These are phyloP conservation scores for Machaerirhynchus nigripectus DNA, from an alignment of 2,113 vertebrate genomes.

Conservation along the genomic window DNA sequence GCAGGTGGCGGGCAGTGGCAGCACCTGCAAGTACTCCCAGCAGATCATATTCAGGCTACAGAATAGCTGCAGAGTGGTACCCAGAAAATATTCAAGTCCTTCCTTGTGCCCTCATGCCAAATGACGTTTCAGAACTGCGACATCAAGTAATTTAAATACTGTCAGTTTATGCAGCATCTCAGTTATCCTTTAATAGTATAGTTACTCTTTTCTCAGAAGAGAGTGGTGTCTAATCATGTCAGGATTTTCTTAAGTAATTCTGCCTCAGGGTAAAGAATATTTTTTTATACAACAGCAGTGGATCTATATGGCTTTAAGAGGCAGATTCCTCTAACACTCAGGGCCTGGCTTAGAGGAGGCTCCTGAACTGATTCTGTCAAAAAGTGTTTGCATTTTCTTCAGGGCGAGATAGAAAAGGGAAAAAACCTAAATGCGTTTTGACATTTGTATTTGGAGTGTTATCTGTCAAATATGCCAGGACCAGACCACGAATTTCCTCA, in stretches of 20 bases:
- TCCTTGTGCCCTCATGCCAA: neutral
- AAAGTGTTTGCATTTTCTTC: slow-evolving; percentile 72
- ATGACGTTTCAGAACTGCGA: neutral
- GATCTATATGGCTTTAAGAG: slow-evolving; percentile 64
- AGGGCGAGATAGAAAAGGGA: slow-evolving; percentile 25
- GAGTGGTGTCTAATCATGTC: slow-evolving; percentile 45
- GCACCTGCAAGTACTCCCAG: neutral
- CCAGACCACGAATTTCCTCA: slow-evolving; percentile 39
- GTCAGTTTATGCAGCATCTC: slow-evolving; percentile 18
- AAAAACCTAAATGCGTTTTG: slow-evolving; percentile 70
- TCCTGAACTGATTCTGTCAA: slow-evolving; percentile 83
- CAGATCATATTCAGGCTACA: neutral
- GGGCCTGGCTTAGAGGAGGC: slow-evolving; percentile 71
- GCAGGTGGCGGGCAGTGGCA: neutral
- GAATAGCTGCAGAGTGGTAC: neutral
- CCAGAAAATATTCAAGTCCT: neutral
- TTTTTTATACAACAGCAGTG: slow-evolving; percentile 32
- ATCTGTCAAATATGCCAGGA: slow-evolving; percentile 63
- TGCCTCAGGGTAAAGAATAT: neutral
- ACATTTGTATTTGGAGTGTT: slow-evolving; percentile 70
- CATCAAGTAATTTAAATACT: neutral
- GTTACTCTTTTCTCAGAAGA: slow-evolving; percentile 27
- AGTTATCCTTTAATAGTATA: slow-evolving; percentile 33
- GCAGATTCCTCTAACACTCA: slow-evolving; percentile 61
- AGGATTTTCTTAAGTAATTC: slow-evolving; percentile 65